Percentiles rank a stretch among this genome's conserved stretches.
These are phyloP conservation scores for Herpailurus yagouaroundi DNA, from an alignment of 2,113 vertebrate species.

Conservation along the genomic window DNA sequence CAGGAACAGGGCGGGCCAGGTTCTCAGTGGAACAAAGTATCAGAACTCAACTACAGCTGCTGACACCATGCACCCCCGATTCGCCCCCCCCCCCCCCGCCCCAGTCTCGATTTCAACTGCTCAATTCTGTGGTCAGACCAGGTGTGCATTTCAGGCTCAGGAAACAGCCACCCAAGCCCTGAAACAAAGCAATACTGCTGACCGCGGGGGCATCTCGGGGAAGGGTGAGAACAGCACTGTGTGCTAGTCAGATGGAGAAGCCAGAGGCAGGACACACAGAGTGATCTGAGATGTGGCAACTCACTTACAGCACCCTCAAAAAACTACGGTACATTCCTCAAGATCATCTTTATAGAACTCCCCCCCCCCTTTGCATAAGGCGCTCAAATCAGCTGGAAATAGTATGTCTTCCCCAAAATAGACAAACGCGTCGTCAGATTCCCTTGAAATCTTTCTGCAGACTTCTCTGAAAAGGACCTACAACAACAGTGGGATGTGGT, in stretches of 20 bases:
- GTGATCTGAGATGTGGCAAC: not conserved
- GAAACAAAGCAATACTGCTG: not conserved
- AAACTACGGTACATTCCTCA: constrained; percentile 64
- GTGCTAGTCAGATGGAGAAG: constrained; percentile 14
- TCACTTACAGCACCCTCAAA: constrained; percentile 41
- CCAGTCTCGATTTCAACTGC: constrained; percentile 18
- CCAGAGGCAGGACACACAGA: not conserved
- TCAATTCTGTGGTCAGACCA: constrained; percentile 48
- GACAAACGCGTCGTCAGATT: constrained; percentile 62
- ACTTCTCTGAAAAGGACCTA: constrained; percentile 74
- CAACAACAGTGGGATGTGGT: constrained; percentile 25
- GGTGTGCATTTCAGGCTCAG: constrained; percentile 19
- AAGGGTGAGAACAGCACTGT: not conserved
- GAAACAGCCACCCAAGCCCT: not conserved
- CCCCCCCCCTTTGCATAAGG: constrained; percentile 59
- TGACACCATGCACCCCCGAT: not conserved
- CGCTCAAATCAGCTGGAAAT: constrained; percentile 75
- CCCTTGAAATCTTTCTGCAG: constrained; percentile 70
- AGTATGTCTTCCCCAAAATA: constrained; percentile 68
- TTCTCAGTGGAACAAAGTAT: not conserved
- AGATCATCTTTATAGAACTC: constrained; percentile 67
- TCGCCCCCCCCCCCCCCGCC: too few species aligned
- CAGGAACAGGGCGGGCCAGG: constrained; percentile 46
- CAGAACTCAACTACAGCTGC: not conserved
- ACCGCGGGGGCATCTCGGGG: not conserved